These are phyloP conservation scores for Anoplolepis gracilipes DNA, from an alignment of 1,140 invertebrate species.

Conservation along the genomic window DNA sequence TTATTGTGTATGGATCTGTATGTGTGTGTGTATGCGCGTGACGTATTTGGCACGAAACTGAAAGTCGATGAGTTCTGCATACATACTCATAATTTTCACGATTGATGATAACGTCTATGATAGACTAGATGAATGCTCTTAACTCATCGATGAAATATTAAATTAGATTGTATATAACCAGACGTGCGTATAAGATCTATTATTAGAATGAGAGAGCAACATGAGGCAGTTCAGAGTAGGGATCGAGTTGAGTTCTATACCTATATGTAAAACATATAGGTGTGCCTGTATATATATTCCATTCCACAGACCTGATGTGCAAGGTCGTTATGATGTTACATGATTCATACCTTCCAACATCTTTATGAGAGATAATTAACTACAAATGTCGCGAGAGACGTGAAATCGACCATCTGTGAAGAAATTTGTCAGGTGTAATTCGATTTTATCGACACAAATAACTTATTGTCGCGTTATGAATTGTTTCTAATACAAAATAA, in stretches of 20 bases:
- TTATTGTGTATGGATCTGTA: neutral
- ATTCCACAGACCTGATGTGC: constrained; percentile 16
- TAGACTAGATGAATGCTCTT: neutral
- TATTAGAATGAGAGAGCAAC: constrained; percentile 64
- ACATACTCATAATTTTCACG: constrained; percentile 12
- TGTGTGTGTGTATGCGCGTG: too few relatives aligned
- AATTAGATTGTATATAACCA: constrained; percentile 7
- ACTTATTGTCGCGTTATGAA: neutral
- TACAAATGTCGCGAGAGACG: neutral
- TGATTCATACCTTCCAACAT: constrained; percentile 38
- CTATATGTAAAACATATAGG: constrained; percentile 31
- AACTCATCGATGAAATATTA: neutral
- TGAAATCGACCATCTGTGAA: constrained; percentile 16
- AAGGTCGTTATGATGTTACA: constrained; percentile 57
- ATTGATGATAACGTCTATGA: constrained; percentile 25
- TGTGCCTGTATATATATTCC: constrained; percentile 15
- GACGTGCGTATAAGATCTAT: constrained; percentile 43
- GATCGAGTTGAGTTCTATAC: neutral
- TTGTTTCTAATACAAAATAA: neutral
- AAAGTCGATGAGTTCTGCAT: neutral
- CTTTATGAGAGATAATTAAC: constrained; percentile 47
- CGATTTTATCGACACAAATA: constrained; percentile 4
- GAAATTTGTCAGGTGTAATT: constrained; percentile 36
- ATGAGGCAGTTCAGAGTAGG: neutral
- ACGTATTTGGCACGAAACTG: constrained; percentile 15